These are phyloP conservation scores for Leptoclinus maculatus DNA, from an alignment of 2,797 vertebrate genomes.

Conservation along the genomic window DNA sequence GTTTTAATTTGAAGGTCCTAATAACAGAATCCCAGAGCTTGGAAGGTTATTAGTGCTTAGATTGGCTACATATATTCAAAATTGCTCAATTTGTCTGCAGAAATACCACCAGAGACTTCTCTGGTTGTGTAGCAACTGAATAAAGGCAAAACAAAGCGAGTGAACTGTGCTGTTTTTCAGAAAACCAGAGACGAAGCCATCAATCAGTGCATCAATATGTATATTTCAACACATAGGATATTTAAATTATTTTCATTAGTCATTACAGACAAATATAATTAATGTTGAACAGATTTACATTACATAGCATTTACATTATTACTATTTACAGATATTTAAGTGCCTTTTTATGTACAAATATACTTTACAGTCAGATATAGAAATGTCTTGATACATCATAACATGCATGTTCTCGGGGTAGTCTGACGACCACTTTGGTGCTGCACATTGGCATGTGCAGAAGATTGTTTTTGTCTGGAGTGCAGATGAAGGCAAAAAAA, in stretches of 20 bases:
- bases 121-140: slow-evolving; percentile 28
- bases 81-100: slow-evolving; percentile 30
- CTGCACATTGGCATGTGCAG: slow-evolving; percentile 30
- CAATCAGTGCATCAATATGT: slow-evolving; percentile 39
- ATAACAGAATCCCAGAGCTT: slow-evolving; percentile 33
- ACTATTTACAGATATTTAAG: slow-evolving; percentile 66
- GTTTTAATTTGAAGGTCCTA: slow-evolving; percentile 10
- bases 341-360: slow-evolving; percentile 62
- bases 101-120: slow-evolving; percentile 23
- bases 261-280: slow-evolving; percentile 51
- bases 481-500: slow-evolving; percentile 46
- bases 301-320: slow-evolving; percentile 51
- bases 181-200: slow-evolving; percentile 48
- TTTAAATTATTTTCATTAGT: slow-evolving; percentile 47
- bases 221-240: slow-evolving; percentile 52
- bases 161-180: background rate
- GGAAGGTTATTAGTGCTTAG: slow-evolving; percentile 33
- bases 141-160: slow-evolving; percentile 17
- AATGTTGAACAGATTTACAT: slow-evolving; percentile 61
- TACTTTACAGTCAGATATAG: slow-evolving; percentile 13
- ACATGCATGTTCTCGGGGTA: slow-evolving; percentile 10
- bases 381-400: slow-evolving; percentile 17
- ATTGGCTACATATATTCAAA: slow-evolving; percentile 36
- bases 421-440: slow-evolving; percentile 13
- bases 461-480: slow-evolving; percentile 57